Conservation (phyloP, 2,888 invertebrate species). For the Norana najaformis region DNA sequence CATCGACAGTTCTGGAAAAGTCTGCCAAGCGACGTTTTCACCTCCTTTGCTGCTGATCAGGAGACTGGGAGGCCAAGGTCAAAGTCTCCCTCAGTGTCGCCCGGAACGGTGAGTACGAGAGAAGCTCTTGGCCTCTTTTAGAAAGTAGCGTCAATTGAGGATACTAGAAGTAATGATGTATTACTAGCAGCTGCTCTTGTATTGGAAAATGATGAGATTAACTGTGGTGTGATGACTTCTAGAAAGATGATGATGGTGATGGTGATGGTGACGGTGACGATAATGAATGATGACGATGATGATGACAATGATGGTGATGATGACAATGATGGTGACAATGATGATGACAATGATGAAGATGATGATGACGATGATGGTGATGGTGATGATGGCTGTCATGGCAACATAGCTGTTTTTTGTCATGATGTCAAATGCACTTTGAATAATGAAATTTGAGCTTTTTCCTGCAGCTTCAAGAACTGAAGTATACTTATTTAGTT, state of each 20-base stretch:
- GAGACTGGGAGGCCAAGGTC: conserved; percentile 17
- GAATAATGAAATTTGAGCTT: background rate
- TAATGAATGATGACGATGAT: too few species aligned
- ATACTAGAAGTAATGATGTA: background rate
- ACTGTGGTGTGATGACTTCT: background rate
- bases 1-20: conserved; percentile 10
- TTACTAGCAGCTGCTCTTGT: background rate
- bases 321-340: too few species aligned
- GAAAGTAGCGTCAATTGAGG: background rate
- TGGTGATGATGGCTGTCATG: too few species aligned
- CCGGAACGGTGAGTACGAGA: background rate
- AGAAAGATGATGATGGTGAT: background rate
- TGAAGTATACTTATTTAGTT: background rate
- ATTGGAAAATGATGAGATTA: background rate
- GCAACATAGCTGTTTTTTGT: too few species aligned
- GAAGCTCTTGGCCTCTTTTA: background rate
- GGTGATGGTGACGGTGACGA: background rate
- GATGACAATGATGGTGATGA: too few species aligned
- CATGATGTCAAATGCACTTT: background rate
- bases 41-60: conserved; percentile 23
- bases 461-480: background rate
- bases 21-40: conserved; percentile 20
- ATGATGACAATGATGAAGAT: too few species aligned
- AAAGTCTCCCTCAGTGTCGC: background rate
- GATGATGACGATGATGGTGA: too few species aligned